Evolutionary conservation across 2,888 invertebrate genomes (phyloP).

Genomic region (Oeneis ivallda): DNA sequence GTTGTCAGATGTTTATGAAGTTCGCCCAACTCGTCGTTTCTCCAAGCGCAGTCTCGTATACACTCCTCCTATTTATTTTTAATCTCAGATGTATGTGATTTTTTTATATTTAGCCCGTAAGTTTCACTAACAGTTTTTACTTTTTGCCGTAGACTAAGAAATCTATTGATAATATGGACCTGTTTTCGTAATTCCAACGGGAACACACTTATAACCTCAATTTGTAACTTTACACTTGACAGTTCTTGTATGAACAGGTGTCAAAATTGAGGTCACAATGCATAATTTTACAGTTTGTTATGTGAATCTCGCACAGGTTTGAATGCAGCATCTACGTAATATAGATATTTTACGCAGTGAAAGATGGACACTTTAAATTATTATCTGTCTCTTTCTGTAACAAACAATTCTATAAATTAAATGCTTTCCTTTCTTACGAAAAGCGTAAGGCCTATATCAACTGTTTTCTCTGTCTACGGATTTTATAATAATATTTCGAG

Average conservation of each 20-base stretch:
- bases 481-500: constrained; percentile 31
- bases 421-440: not conserved
- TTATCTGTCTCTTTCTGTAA: not conserved
- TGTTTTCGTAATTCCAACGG: too few species aligned
- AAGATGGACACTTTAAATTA: not conserved
- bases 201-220: too few species aligned
- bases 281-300: too few species aligned
- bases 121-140: constrained; percentile 59
- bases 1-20: constrained; percentile 56
- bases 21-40: constrained; percentile 69
- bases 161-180: not conserved
- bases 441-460: not conserved
- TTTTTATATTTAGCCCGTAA: constrained; percentile 67
- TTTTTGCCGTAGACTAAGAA: constrained; percentile 16
- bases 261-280: too few species aligned
- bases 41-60: constrained; percentile 70
- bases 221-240: too few species aligned
- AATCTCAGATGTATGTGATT: constrained; percentile 79
- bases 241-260: too few species aligned
- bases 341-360: not conserved
- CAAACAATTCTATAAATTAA: not conserved
- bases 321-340: not conserved
- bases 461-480: constrained; percentile 7
- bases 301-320: too few species aligned
- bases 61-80: constrained; percentile 72